Conservation (phyloP, 1,140 invertebrate genomes). For the Magallana angulata region DNA sequence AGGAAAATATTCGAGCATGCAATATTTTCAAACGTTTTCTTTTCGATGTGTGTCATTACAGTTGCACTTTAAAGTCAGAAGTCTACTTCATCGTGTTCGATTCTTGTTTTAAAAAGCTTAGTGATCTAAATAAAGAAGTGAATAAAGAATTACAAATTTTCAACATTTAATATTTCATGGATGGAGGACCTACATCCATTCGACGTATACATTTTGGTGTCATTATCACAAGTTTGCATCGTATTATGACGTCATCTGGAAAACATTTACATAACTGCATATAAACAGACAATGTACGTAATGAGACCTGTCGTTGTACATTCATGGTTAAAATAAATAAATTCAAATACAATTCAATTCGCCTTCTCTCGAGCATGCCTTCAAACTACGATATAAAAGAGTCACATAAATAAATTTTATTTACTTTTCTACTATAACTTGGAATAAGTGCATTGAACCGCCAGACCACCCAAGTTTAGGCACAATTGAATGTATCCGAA, state of each 20-base stretch:
- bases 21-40: slow-evolving; percentile 29
- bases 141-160: slow-evolving; percentile 33
- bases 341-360: slow-evolving; percentile 33
- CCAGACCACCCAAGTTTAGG: slow-evolving; percentile 28
- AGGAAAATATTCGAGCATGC: slow-evolving; percentile 24
- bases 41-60: slow-evolving; percentile 3
- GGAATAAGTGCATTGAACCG: slow-evolving; percentile 29
- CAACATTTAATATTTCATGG: slow-evolving; percentile 39
- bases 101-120: too few species aligned
- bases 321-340: slow-evolving; percentile 11
- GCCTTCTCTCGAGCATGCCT: slow-evolving; percentile 17
- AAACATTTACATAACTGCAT: slow-evolving; percentile 40
- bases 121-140: not conserved
- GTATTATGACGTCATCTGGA: slow-evolving; percentile 38
- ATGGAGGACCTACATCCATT: slow-evolving; percentile 42
- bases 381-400: slow-evolving; percentile 21
- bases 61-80: not conserved
- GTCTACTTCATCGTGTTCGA: not conserved
- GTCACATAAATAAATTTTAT: slow-evolving; percentile 35
- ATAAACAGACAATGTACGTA: slow-evolving; percentile 22
- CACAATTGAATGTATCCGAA: slow-evolving; percentile 31
- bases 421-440: slow-evolving; percentile 13
- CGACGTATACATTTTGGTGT: slow-evolving; percentile 36
- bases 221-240: slow-evolving; percentile 40
- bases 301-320: slow-evolving; percentile 34